phyloP scores from a whole-genome alignment of 1,140 invertebrate species.

The Asobara japonica region DNA sequence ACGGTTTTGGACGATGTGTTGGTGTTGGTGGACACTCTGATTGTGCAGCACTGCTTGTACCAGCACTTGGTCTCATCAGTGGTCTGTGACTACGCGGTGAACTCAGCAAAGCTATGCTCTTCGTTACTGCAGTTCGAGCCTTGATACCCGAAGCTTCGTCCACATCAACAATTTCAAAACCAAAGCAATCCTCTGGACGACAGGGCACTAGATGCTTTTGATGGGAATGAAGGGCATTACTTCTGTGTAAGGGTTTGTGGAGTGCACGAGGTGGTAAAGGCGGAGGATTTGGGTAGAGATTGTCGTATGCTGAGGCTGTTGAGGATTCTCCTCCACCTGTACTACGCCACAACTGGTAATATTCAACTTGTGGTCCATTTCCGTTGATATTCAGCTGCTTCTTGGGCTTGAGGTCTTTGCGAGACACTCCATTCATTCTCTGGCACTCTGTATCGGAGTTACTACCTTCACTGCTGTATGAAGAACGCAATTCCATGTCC shows the following conservation, averaged over 20 bases:
- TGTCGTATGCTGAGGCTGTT: constrained; percentile 52
- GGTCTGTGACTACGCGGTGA: constrained; percentile 57
- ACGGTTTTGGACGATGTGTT: constrained; percentile 79
- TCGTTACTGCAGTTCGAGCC: constrained; percentile 61
- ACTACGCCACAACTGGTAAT: constrained; percentile 65
- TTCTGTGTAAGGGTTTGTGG: constrained; percentile 73
- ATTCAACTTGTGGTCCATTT: constrained; percentile 52
- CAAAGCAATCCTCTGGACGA: constrained; percentile 77
- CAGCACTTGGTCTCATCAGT: constrained; percentile 49
- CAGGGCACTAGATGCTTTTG: constrained; percentile 59
- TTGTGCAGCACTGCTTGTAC: constrained; percentile 42
- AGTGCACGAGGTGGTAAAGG: constrained; percentile 66
- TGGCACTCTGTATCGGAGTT: constrained; percentile 63
- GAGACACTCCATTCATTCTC: constrained; percentile 45
- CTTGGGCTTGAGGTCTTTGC: constrained; percentile 45
- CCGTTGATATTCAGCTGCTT: constrained; percentile 44
- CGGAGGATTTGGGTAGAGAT: constrained; percentile 61
- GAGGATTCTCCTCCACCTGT: constrained; percentile 52
- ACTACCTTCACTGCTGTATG: constrained; percentile 59
- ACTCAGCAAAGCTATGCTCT: constrained; percentile 61
- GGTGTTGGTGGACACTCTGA: constrained; percentile 82
- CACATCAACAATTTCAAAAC: constrained; percentile 81
- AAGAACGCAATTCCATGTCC: constrained; percentile 52
- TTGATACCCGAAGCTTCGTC: constrained; percentile 70
- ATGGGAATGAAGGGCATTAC: constrained; percentile 70